phyloP scores from a whole-genome alignment of 2,797 vertebrate species.

The Nannoperca australis region DNA sequence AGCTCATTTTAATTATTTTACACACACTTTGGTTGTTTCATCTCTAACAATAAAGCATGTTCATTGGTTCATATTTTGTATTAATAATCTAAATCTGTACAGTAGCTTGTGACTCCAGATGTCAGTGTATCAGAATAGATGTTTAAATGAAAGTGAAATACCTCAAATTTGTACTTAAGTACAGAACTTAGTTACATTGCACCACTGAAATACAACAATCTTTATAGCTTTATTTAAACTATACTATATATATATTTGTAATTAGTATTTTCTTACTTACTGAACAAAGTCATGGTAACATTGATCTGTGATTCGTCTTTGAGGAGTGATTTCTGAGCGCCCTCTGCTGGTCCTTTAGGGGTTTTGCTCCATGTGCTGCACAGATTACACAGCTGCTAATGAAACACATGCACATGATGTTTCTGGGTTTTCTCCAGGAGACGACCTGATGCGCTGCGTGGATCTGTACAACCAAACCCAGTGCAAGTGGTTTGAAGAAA shows the following conservation, averaged over 20 bases:
- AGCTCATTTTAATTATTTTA: background rate
- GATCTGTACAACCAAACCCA: constrained; percentile 98
- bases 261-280: background rate
- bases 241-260: no score
- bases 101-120: no score
- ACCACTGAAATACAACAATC: background rate
- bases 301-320: no score
- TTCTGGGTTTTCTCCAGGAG: constrained; percentile 81
- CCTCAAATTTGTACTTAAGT: background rate
- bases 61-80: no score
- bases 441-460: constrained; percentile 97
- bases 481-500: constrained; percentile 99
- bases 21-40: background rate
- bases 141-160: background rate
- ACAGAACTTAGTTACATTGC: background rate
- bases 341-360: constrained; percentile 60
- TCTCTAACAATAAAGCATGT: no score
- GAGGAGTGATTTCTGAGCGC: constrained; percentile 31
- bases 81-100: no score
- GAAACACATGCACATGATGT: background rate
- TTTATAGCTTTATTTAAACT: no score
- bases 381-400: background rate
- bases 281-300: background rate
- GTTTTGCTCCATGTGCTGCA: background rate
- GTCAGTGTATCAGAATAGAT: background rate